These are phyloP conservation scores for silkworm (Bombyx mori) DNA, from an alignment of 1,140 invertebrate species.

Conservation along the genomic window DNA sequence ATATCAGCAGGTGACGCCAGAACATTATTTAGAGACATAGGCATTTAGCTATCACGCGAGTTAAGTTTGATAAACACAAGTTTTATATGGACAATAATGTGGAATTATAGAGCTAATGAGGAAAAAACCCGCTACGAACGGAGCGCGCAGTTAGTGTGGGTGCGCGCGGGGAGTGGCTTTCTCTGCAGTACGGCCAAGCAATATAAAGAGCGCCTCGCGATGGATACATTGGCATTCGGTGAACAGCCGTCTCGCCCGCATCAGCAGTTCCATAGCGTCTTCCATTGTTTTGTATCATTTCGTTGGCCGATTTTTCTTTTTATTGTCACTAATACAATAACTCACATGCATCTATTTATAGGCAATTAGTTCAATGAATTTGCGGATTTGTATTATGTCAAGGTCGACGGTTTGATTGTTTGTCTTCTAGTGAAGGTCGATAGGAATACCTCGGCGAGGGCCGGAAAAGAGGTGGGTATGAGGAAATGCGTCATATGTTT, in stretches of 20 bases:
- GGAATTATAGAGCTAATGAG: conserved; percentile 61
- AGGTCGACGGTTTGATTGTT: conserved; percentile 66
- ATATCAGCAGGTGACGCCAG: too few relatives aligned
- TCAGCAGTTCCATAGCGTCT: conserved; percentile 40
- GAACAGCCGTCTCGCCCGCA: conserved; percentile 65
- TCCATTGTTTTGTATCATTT: conserved; percentile 34
- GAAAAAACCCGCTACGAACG: conserved; percentile 64
- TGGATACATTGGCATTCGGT: conserved; percentile 66
- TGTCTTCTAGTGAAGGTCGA: conserved; percentile 64
- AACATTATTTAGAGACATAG: conserved; percentile 8
- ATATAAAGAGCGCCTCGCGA: conserved; percentile 65
- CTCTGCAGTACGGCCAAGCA: conserved; percentile 48
- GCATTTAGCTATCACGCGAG: conserved; percentile 28
- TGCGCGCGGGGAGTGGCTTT: conserved; percentile 60
- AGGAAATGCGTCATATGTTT: conserved; percentile 64
- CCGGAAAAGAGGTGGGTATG: conserved; percentile 51
- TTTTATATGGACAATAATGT: conserved; percentile 42
- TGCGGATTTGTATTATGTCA: conserved; percentile 56
- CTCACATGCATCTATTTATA: conserved; percentile 47
- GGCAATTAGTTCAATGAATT: conserved; percentile 56
- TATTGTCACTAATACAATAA: conserved; percentile 51
- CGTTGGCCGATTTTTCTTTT: conserved; percentile 25
- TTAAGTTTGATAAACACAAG: conserved; percentile 52
- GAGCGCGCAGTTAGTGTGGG: conserved; percentile 38
- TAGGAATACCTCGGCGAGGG: conserved; percentile 38